These are phyloP conservation scores for Cylindroiulus punctatus DNA, from an alignment of 2,888 invertebrate species.

Conservation along the genomic window DNA sequence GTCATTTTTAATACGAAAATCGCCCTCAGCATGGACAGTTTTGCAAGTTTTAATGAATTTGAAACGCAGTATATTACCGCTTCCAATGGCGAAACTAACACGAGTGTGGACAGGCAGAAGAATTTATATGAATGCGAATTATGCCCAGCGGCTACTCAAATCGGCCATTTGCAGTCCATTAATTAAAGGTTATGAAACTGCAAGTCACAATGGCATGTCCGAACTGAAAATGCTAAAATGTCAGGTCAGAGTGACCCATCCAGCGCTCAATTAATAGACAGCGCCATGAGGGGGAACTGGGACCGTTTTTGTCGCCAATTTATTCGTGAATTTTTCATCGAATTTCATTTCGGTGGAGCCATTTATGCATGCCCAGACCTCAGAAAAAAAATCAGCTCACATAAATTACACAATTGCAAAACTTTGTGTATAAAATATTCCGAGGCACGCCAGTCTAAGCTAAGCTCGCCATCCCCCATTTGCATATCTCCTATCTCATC, in stretches of 20 bases:
- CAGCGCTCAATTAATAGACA: not conserved
- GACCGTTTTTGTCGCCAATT: not conserved
- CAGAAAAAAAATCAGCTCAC: not conserved
- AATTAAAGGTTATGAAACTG: constrained; percentile 7
- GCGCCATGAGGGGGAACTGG: not conserved
- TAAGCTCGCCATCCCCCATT: not conserved
- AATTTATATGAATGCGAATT: constrained; percentile 10
- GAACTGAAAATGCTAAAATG: not conserved
- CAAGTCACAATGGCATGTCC: not conserved
- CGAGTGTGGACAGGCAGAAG: not conserved
- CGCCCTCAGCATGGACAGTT: not conserved
- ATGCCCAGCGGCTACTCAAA: not conserved
- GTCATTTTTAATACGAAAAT: not conserved
- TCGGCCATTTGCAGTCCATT: constrained; percentile 20
- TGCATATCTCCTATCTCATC: constrained; percentile 38
- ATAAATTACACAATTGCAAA: constrained; percentile 31
- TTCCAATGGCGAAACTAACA: not conserved
- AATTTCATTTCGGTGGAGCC: not conserved
- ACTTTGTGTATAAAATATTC: constrained; percentile 8
- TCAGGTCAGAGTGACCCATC: not conserved
- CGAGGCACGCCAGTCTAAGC: not conserved
- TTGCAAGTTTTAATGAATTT: constrained; percentile 34
- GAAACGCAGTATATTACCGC: not conserved
- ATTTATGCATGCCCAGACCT: not conserved
- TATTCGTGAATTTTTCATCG: not conserved